Base-by-base conservation (phyloP, 2,113 vertebrate species). In the Oncorhynchus keta region DNA sequence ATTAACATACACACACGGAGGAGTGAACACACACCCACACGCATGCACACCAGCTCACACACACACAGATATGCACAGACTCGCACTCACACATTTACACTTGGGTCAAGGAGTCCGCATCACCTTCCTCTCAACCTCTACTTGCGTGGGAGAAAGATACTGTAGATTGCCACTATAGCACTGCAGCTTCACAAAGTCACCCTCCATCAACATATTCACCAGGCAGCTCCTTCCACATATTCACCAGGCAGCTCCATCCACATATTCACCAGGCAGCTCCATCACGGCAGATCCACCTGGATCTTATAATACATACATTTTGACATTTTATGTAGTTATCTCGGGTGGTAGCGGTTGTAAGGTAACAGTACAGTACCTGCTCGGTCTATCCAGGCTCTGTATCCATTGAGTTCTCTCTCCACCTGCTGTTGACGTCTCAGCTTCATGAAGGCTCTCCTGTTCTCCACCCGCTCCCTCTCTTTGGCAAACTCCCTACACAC, bases 371-470 rank as follows among this genome's bases (percentile, higher is more conserved):
- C 13, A 0, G 81, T 92, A 94, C 98, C 98, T 73, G 98, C 98
- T 95, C 97, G 95, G 94, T 99, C 97, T 84, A 99, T 99, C 98
- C 97, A 99, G 28, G 97, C 98, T 0, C 97, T 91, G 89, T 99
- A 99, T 28, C 97, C 98, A 0, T 99, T 99, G 82, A 99, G 92
- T 74, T 99, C 98, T 2, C 98, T 87, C 76, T 99, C 98, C 3
- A 97, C 97, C 93, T 99, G 98, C 90, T 99, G 98, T 91, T 99
- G 97, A 3, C 98, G 94, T 66, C 98, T 93, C 71, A 99, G 93
- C 81, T 99, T 99, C 96, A 99, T 98, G 90, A 99, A 99, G 28
- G 97, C 97, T 28, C 97, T 92, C 20, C 98, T 93, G 92, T 99
- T 99, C 93, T 99, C 98, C 92, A 99, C 98, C 12, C 98, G 81